These are phyloP conservation scores for Pempheris klunzingeri DNA, from an alignment of 2,797 vertebrate genomes.

Conservation along the genomic window DNA sequence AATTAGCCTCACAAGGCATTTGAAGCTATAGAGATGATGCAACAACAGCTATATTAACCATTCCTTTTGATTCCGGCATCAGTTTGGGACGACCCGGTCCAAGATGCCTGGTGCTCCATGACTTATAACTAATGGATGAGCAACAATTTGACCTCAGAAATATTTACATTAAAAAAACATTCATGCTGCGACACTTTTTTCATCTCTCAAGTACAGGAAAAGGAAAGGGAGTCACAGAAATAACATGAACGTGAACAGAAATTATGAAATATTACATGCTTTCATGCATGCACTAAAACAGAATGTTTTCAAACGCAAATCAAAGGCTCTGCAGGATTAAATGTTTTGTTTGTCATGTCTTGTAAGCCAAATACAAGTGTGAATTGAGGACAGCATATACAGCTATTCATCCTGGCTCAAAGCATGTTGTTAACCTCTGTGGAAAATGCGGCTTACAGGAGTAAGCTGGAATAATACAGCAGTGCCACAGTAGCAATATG, in stretches of 20 bases:
- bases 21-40: constrained; percentile 46
- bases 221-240: not conserved
- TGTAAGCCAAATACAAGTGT: constrained; percentile 41
- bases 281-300: constrained; percentile 12
- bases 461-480: constrained; percentile 76
- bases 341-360: constrained; percentile 54
- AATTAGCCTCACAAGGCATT: constrained; percentile 69
- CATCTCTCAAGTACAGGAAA: constrained; percentile 19
- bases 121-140: constrained; percentile 70
- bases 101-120: constrained; percentile 42
- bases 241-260: not conserved
- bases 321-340: constrained; percentile 46
- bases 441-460: constrained; percentile 75
- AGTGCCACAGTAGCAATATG: constrained; percentile 61
- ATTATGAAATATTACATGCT: not conserved
- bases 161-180: constrained; percentile 23
- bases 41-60: constrained; percentile 66
- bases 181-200: not conserved
- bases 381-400: constrained; percentile 55
- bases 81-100: constrained; percentile 35
- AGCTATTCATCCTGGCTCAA: constrained; percentile 64
- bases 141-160: constrained; percentile 54
- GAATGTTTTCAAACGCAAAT: constrained; percentile 37
- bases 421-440: constrained; percentile 74
- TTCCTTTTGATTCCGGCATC: constrained; percentile 78